phyloP scores from a whole-genome alignment of 2,113 vertebrate genomes.

The Recurvirostra avosetta region DNA sequence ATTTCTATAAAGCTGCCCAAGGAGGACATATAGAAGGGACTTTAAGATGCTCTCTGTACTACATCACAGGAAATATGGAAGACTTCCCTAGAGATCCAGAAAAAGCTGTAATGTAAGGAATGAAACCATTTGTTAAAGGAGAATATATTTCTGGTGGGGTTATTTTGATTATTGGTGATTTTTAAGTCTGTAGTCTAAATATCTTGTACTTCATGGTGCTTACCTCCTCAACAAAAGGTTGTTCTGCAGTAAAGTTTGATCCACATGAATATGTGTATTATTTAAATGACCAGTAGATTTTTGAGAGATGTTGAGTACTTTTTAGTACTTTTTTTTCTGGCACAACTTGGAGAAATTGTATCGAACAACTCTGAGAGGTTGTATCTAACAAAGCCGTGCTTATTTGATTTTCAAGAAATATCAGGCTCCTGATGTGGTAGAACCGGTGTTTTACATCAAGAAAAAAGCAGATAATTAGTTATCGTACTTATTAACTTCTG shows the following conservation, averaged over 20 bases:
- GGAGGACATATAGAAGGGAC: conserved; percentile 83
- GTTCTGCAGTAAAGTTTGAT: not conserved
- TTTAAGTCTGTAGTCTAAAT: not conserved
- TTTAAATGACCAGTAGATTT: not conserved
- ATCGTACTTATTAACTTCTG: not conserved
- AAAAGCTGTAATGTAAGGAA: conserved; percentile 86
- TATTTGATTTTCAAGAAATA: not conserved
- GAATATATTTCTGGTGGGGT: not conserved
- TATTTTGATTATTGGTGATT: not conserved
- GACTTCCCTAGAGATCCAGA: conserved; percentile 80
- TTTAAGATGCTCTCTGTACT: conserved; percentile 81
- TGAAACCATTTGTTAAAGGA: not conserved
- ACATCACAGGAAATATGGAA: conserved; percentile 83
- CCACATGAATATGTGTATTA: not conserved
- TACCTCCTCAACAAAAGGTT: not conserved
- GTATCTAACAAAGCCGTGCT: not conserved
- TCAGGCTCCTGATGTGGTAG: not conserved
- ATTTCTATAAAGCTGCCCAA: conserved; percentile 84
- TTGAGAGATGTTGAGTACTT: not conserved
- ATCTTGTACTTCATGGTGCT: not conserved
- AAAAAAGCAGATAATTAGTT: not conserved
- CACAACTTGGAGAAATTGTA: not conserved
- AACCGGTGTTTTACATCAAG: not conserved
- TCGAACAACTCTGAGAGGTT: not conserved
- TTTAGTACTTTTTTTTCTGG: not conserved